phyloP scores from a whole-genome alignment of 2,113 vertebrate species.

The Haemorhous mexicanus region DNA sequence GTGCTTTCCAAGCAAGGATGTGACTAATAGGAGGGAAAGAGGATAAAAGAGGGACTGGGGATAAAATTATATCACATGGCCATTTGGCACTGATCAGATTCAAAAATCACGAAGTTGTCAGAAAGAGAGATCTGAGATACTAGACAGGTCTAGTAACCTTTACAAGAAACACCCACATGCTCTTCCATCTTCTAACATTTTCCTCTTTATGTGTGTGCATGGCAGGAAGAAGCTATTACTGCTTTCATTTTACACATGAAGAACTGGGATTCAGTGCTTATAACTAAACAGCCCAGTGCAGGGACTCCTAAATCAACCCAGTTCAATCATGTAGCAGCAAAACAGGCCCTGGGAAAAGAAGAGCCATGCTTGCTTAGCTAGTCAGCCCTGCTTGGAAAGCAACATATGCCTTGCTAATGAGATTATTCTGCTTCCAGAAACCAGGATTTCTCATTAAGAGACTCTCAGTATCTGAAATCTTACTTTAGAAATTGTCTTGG shows the following conservation, averaged over 20 bases:
- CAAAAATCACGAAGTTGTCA: neutral
- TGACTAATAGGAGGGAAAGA: neutral
- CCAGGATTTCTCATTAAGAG: neutral
- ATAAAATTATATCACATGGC: neutral
- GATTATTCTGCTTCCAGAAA: constrained; percentile 9
- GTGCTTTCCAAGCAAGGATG: neutral
- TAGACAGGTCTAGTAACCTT: neutral
- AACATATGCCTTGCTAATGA: neutral
- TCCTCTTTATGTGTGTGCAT: neutral
- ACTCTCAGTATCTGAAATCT: neutral
- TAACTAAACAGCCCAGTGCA: neutral
- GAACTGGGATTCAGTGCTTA: neutral
- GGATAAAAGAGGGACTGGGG: neutral
- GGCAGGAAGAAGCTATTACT: neutral
- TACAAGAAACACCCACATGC: constrained; percentile 20
- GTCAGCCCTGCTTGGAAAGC: neutral
- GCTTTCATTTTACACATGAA: neutral
- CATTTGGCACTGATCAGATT: neutral
- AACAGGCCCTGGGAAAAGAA: neutral
- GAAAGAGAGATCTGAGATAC: neutral
- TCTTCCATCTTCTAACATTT: constrained; percentile 1
- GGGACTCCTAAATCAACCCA: neutral
- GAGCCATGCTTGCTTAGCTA: neutral
- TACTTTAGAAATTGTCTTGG: neutral
- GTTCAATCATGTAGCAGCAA: neutral